Percentiles rank a stretch among this genome's conserved stretches.
Evolutionary conservation across 2,113 vertebrate species (phyloP).

Genomic region (Chloropsis hardwickii): DNA sequence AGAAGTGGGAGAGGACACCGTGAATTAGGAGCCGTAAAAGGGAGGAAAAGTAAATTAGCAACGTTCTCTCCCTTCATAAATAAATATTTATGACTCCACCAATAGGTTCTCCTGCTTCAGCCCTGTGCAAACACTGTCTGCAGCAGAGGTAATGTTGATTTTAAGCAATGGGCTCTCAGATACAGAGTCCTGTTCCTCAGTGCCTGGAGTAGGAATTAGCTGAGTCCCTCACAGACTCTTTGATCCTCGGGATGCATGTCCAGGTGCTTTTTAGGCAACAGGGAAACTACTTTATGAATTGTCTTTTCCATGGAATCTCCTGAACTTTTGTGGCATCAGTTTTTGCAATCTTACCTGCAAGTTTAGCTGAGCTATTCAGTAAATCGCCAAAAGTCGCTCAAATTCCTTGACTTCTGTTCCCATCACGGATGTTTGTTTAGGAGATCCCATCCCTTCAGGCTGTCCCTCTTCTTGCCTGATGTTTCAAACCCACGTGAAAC

Average conservation of each 20-base stretch:
- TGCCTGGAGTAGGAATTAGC: neutral
- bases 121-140: neutral
- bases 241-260: neutral
- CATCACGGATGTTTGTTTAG: neutral
- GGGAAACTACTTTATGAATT: neutral
- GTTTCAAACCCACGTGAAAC: neutral
- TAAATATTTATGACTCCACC: neutral
- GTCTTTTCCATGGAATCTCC: neutral
- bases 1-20: neutral
- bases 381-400: accelerated
- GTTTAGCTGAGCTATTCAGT: neutral
- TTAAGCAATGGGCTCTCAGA: neutral
- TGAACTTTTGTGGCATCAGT: neutral
- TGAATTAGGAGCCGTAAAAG: neutral
- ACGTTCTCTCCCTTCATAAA: neutral
- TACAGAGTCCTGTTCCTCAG: neutral
- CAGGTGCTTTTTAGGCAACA: neutral
- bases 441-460: neutral
- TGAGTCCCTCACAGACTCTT: neutral
- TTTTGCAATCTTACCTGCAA: neutral
- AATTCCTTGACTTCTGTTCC: neutral
- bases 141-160: neutral
- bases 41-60: neutral
- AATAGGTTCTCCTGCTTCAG: neutral
- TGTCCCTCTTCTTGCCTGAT: neutral